These are phyloP conservation scores for Acanthurus tractus DNA, from an alignment of 2,797 vertebrate genomes.

Conservation along the genomic window DNA sequence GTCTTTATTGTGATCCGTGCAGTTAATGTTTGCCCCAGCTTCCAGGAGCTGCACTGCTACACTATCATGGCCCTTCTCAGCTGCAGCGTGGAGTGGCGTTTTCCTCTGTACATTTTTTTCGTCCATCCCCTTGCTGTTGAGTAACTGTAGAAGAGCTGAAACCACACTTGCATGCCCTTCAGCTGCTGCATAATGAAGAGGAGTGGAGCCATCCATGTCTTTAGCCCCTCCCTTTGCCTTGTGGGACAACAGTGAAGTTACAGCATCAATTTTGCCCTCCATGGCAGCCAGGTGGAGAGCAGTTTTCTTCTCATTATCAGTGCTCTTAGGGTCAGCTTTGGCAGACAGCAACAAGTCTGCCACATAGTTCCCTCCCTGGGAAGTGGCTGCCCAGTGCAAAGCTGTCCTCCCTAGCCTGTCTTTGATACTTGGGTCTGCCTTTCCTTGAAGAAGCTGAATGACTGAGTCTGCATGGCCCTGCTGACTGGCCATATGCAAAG, in stretches of 20 bases:
- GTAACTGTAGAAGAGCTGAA: conserved; percentile 73
- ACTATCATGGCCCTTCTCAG: conserved; percentile 79
- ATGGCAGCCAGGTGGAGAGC: conserved; percentile 83
- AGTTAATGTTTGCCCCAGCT: conserved; percentile 82
- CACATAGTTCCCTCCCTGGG: conserved; percentile 58
- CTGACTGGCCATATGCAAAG: conserved; percentile 83
- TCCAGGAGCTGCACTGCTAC: conserved; percentile 78
- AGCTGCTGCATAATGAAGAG: conserved; percentile 80
- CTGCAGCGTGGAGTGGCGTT: conserved; percentile 84
- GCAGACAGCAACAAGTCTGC: conserved; percentile 81
- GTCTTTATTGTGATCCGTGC: conserved; percentile 84
- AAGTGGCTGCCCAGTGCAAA: conserved; percentile 82
- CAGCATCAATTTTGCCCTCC: conserved; percentile 63
- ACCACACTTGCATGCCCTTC: conserved; percentile 70
- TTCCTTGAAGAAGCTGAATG: conserved; percentile 76
- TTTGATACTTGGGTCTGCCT: conserved; percentile 75
- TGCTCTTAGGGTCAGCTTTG: conserved; percentile 73
- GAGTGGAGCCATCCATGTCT: conserved; percentile 86
- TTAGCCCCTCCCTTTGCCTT: conserved; percentile 80
- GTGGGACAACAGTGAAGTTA: conserved; percentile 73
- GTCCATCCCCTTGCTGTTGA: conserved; percentile 80
- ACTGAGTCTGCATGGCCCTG: conserved; percentile 74
- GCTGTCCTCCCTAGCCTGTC: conserved; percentile 83
- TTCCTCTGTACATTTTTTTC: conserved; percentile 88
- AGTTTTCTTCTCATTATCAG: conserved; percentile 86